Evolutionary conservation across 2,113 vertebrate species (phyloP), one percentile per base, ranked within the genome.

Genomic region (Leptobrachium leishanense): DNA sequence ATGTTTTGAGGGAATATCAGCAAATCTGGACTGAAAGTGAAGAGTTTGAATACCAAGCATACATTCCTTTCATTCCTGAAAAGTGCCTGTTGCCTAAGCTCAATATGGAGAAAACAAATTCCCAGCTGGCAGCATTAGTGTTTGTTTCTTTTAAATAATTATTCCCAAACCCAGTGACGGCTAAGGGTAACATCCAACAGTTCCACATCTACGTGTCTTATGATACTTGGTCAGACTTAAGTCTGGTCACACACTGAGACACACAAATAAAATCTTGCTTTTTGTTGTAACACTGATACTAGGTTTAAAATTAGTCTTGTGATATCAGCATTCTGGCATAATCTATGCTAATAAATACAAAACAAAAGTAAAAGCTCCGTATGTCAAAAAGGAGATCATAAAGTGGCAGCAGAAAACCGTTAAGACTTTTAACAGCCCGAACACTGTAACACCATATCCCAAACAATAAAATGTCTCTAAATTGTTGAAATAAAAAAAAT

Each of bases 31-130:
- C 43, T 72, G 44, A 72, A 79, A 79, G 64, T 57, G 10, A 43
- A 40, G 43, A 79, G 62, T 59, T 43, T 74, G 57, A 77, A 43
- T 54, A 74, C 65, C 64, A 66, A 64, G 42, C 78, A 59, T 13
- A 53, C 64, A 68, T 50, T 68, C 13, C 78, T 74, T 74, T 81
- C 78, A 68, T 46, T 57, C 63, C 13, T 40, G 42, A 74, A 72
- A 81, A 81, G 70, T 81, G 72, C 78, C 74, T 68, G 62, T 65
- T 64, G 68, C 71, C 63, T 55, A 44, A 13, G 44, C 59, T 50
- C 55, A 65, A 71, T 46, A 75, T 68, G 53, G 67, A 70, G 15
- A 31, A 50, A 50, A 54, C 50, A 59, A 59, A 12, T 11, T 43
- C 62, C 62, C 39, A 59, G 68, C 74, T 53, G 55, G 66, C 66